Conservation (phyloP, 2,113 vertebrate genomes). For the Pica pica region DNA sequence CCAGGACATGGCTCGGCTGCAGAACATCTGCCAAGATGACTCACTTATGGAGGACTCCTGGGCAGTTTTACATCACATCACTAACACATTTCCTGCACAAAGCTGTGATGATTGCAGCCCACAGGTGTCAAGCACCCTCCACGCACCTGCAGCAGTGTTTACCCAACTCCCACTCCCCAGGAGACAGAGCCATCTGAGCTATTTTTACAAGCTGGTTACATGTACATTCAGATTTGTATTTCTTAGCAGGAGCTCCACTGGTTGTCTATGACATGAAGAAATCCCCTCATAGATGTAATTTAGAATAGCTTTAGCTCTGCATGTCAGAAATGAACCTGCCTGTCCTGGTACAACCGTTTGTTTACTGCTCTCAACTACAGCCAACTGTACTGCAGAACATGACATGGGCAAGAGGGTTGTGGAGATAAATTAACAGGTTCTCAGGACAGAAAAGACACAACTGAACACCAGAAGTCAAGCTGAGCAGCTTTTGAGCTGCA, state of each 20-base stretch:
- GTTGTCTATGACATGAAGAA: background rate
- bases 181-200: background rate
- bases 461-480: background rate
- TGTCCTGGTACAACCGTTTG: background rate
- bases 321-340: background rate
- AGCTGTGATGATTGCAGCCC: background rate
- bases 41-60: background rate
- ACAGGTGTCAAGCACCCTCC: background rate
- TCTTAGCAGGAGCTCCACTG: background rate
- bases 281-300: background rate
- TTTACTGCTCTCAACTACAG: background rate
- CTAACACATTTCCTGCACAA: background rate
- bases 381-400: background rate
- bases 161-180: background rate
- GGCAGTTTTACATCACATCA: background rate
- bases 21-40: background rate
- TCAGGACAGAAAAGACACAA: background rate
- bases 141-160: background rate
- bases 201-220: background rate
- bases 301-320: background rate
- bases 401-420: fast-evolving
- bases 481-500: background rate
- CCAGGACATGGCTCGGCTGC: background rate
- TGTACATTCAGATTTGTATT: background rate
- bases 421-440: background rate